Base-by-base conservation (phyloP, 2,888 invertebrate genomes). In the Nyleta sp. region DNA sequence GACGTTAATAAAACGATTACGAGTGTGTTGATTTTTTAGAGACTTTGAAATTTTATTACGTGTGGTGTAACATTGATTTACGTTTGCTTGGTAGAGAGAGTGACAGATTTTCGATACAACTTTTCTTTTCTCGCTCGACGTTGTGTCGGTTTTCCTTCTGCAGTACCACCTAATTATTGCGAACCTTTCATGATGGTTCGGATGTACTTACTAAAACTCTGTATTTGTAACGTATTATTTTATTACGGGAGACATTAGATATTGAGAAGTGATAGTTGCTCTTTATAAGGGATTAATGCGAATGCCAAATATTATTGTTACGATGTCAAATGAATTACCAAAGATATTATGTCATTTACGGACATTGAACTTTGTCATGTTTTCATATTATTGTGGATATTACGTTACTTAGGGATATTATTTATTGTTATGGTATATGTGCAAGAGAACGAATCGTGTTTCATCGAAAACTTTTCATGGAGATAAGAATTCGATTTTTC, bases 251-350 rank as follows among this genome's bases (percentile, higher is more conserved):
- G 10, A 64, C 33, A 62, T 76, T 50, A 62, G 52, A 55, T 15
- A 46, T 44, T 20, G 22, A 68, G 22, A 46, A 55, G 68, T 70
- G 50, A 64, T 57, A 76, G 64, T 71, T 70, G 48, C 64, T 71
- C 64, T 24, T 71, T 71, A 33, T 74, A 46, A 71, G 38, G 33
- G 38, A 33, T 59, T 44, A 52, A 70, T 11, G n/a, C 4, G 22
- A 65, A 70, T 77, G 76, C 76, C 76, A 77, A 77, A 77, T 77
- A 77, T 71, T 60, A 67, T 68, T 77, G 68, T 77, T 77, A 77
- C 50, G 33, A 71, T 71, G 33, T 77, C 71, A 71, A 77, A 77
- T 60, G 28, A 60, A 60, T 53, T 77, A 77, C 77, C 77, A 77
- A 77, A 77, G 77, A 77, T 71, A 71, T 77, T 62, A 50, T 28